Evolutionary conservation across 2,888 invertebrate genomes (phyloP).

Genomic region (Nomada ruficornis): DNA sequence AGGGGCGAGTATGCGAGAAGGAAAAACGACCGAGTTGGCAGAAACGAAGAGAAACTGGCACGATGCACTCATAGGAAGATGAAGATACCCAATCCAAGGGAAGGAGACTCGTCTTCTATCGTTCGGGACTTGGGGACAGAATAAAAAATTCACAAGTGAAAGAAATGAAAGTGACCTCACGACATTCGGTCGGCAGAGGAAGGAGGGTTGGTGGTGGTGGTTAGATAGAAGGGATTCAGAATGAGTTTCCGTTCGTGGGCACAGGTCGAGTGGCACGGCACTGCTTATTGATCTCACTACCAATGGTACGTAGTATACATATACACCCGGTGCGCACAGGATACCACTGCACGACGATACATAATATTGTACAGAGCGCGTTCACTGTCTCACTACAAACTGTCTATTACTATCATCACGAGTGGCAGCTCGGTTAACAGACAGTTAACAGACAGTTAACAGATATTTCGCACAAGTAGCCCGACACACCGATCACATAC

Average conservation of each 20-base stretch:
- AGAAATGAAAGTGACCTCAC: slow-evolving; percentile 33
- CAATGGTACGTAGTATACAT: slow-evolving; percentile 80
- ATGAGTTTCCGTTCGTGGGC: slow-evolving; percentile 64
- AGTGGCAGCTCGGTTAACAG: slow-evolving; percentile 12
- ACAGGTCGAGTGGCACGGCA: slow-evolving; percentile 77
- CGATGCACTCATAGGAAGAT: too few relatives aligned
- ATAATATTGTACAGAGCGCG: slow-evolving; percentile 34
- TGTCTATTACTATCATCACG: slow-evolving; percentile 33
- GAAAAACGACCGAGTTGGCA: background rate
- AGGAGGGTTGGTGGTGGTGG: background rate
- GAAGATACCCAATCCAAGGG: slow-evolving; percentile 12
- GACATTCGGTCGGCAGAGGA: background rate
- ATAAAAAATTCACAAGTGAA: slow-evolving; percentile 36
- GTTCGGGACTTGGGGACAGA: background rate
- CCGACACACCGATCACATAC: slow-evolving; percentile 32
- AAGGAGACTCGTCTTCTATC: slow-evolving; percentile 9
- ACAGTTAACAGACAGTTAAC: too few relatives aligned
- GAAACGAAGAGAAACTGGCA: too few relatives aligned
- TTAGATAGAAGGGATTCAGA: slow-evolving; percentile 31
- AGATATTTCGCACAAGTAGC: slow-evolving; percentile 42
- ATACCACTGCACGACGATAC: slow-evolving; percentile 73
- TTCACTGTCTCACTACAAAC: slow-evolving; percentile 62
- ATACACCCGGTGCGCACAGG: slow-evolving; percentile 76
- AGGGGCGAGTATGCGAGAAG: background rate
- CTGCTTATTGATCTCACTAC: slow-evolving; percentile 84